These are phyloP conservation scores for Luidia sarsii DNA, from an alignment of 53 echinoderm and acorn worm genomes.

Conservation along the genomic window DNA sequence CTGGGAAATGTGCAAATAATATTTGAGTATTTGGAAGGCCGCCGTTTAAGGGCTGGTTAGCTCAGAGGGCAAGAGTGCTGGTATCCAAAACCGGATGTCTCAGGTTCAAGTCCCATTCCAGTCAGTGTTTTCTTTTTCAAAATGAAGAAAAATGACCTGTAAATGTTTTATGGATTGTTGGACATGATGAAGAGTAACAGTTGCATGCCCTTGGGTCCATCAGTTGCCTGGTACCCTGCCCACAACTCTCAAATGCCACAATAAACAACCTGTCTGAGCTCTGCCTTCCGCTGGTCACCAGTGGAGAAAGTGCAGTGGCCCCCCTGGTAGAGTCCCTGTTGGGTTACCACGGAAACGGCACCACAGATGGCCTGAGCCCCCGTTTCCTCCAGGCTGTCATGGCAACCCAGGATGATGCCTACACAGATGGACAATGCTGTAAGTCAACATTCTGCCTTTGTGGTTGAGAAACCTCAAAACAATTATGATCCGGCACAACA, in stretches of 20 bases:
- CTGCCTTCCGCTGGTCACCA: slow-evolving; percentile 53
- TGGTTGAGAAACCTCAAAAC: no score
- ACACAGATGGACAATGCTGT: slow-evolving; percentile 1
- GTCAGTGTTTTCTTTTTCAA: no score
- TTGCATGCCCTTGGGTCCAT: neutral
- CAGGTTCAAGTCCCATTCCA: no score
- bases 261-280: slow-evolving; percentile 49
- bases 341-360: slow-evolving; percentile 21
- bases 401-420: slow-evolving; percentile 32
- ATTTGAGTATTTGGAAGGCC: no score
- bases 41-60: no score
- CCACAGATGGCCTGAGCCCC: slow-evolving; percentile 26
- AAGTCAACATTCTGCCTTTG: no score
- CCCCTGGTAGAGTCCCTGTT: slow-evolving; percentile 35
- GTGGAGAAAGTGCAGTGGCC: neutral
- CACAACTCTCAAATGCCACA: slow-evolving; percentile 9
- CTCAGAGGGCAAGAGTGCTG: no score
- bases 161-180: neutral
- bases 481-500: no score
- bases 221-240: slow-evolving; percentile 37
- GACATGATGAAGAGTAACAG: neutral
- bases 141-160: neutral
- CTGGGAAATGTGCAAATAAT: no score
- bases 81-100: no score
- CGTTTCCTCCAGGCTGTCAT: slow-evolving; percentile 24